Evolutionary conservation across 2,113 vertebrate genomes (phyloP).

Genomic region (Fukomys damarensis): DNA sequence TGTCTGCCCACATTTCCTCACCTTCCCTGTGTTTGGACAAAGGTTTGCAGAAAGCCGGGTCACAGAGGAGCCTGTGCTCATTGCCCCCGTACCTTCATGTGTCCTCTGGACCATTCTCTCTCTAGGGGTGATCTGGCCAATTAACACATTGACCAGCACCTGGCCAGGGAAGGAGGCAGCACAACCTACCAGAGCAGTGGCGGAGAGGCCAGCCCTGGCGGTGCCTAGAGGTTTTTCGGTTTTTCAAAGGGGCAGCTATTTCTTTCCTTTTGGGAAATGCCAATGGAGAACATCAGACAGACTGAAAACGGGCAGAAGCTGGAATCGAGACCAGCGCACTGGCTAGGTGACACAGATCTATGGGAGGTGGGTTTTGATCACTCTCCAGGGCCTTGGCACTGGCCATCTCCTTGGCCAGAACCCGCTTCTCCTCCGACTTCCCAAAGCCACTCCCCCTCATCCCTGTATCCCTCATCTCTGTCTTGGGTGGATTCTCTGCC

Average conservation of each 20-base stretch:
- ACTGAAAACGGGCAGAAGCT: background rate
- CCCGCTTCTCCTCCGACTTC: accelerated
- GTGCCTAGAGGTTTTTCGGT: background rate
- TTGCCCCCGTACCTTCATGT: background rate
- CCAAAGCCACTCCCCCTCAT: no score
- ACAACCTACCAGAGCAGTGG: background rate
- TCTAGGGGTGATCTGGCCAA: background rate
- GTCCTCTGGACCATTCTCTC: background rate
- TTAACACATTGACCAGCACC: background rate
- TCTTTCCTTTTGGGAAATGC: constrained; percentile 10
- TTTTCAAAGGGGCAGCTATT: constrained; percentile 5
- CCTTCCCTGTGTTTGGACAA: constrained; percentile 40
- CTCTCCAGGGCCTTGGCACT: background rate
- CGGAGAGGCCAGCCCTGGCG: background rate
- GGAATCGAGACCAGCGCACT: background rate
- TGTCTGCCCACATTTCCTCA: constrained; percentile 46
- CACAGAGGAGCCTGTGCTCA: background rate
- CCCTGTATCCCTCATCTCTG: background rate
- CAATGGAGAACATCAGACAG: background rate
- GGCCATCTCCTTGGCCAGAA: background rate
- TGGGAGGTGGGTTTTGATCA: background rate
- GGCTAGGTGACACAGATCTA: background rate
- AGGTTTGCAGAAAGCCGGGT: background rate
- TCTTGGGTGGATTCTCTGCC: background rate
- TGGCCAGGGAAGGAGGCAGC: background rate